Evolutionary conservation across 2,888 invertebrate species (phyloP).

Genomic region (Thelaira solivaga): DNA sequence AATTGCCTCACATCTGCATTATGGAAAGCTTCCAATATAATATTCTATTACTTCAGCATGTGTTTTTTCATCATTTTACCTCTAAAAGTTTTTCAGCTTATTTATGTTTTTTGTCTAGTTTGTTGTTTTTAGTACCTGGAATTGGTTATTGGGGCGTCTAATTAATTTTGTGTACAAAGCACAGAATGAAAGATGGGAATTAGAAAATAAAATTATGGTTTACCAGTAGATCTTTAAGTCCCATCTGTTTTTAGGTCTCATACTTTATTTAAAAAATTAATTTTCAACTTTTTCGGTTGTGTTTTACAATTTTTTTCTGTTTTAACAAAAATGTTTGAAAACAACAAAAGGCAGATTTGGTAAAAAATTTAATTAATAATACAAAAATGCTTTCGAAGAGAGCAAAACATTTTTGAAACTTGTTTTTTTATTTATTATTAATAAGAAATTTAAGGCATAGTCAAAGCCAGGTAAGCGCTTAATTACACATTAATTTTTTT

Average conservation of each 20-base stretch:
- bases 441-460: no score
- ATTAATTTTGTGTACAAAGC: constrained; percentile 45
- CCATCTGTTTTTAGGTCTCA: constrained; percentile 46
- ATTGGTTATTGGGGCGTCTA: constrained; percentile 33
- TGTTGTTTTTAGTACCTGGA: constrained; percentile 37
- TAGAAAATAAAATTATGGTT: constrained; percentile 40
- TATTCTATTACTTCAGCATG: constrained; percentile 15
- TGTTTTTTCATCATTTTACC: constrained; percentile 9
- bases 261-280: not conserved
- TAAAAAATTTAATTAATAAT: not conserved
- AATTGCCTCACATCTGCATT: constrained; percentile 32
- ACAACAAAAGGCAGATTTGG: not conserved
- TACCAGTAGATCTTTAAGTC: constrained; percentile 29
- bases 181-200: constrained; percentile 34
- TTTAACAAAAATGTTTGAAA: not conserved
- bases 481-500: no score
- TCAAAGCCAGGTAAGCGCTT: no score
- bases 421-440: no score
- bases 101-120: not conserved
- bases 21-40: constrained; percentile 5
- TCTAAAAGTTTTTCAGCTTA: not conserved
- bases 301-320: not conserved
- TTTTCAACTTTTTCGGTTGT: not conserved
- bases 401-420: no score
- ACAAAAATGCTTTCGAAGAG: not conserved